Evolutionary conservation across 1,140 invertebrate genomes (phyloP).

Genomic region (Eriosoma lanigerum): DNA sequence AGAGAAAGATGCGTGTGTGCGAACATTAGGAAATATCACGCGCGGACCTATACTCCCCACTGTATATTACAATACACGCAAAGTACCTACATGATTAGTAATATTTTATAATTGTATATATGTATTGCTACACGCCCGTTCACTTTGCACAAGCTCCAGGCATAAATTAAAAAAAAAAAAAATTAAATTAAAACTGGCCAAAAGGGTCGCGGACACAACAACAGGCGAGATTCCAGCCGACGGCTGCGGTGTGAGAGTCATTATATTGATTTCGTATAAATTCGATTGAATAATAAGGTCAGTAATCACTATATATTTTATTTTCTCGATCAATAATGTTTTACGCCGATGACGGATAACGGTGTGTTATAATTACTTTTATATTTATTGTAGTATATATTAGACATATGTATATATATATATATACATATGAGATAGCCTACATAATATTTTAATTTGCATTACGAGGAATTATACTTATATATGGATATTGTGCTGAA

Average conservation of each 20-base stretch:
- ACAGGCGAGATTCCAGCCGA: neutral
- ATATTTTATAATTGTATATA: no score
- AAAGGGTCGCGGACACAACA: neutral
- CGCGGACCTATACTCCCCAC: no score
- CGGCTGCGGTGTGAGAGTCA: neutral
- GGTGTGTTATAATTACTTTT: neutral
- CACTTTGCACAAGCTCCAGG: neutral
- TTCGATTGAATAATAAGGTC: slow-evolving; percentile 39
- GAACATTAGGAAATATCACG: no score
- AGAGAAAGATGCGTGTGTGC: no score
- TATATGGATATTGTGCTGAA: no score
- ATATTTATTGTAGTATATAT: neutral
- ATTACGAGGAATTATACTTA: no score
- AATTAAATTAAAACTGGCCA: slow-evolving; percentile 8
- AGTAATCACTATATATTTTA: neutral
- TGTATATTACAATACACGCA: no score
- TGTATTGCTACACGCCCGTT: neutral
- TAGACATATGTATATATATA: neutral
- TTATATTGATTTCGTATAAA: neutral
- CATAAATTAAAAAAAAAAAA: neutral
- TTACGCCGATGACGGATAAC: neutral
- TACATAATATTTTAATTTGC: no score
- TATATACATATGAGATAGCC: no score
- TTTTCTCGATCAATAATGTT: slow-evolving; percentile 6
- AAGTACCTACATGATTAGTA: no score